Evolutionary conservation across 2,888 invertebrate species (phyloP), one percentile per base, ranked within the genome.

Genomic region (Leucozona laternaria): DNA sequence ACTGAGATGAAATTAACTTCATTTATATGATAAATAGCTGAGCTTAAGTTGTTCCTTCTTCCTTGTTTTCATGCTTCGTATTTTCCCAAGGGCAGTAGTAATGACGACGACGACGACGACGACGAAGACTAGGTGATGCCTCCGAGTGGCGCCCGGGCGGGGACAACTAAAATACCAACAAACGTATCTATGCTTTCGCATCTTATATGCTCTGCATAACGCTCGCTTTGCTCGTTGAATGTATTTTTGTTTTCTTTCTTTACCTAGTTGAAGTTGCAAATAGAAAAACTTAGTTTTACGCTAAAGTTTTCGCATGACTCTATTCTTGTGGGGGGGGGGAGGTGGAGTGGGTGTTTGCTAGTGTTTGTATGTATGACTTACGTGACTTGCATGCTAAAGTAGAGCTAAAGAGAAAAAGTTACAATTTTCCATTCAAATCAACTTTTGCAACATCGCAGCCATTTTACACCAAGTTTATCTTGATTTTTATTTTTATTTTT

Each of bases 11-110:
- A 78, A 86, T 86, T 86, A 86, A 82, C 86, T 86, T 86, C 81
- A 82, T 86, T 86, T 86, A 86, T 82, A 86, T 86, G 86, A 86
- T 86, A 86, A 86, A 86, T 81, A 86, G 86, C 82, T 86, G 66
- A 86, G 78, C 70, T 86, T 71, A 82, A 85, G 85, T 85, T 80
- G 25, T 62, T 68, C 40, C 50, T 48, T 73, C 40, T 76, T 76
- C 50, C 8, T 4, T 40, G 55, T 40, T 45, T 64, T 40, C 48
- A 20, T 58, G 28, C 34, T 31, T 31, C 17, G 48, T 37, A n/a
- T 15, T 22, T 64, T 60, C 40, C 20, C 57, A 31, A 45, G 34
- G 57, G 57, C 31, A 37, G 37, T 7, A 37, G 11, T 17, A 11
- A 28, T 8, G 6, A n/a, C 13, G 43, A 50, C 17, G 45, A 57